Base-by-base conservation (phyloP, 2,888 invertebrate genomes). In the Chrysomela aeneicollis region DNA sequence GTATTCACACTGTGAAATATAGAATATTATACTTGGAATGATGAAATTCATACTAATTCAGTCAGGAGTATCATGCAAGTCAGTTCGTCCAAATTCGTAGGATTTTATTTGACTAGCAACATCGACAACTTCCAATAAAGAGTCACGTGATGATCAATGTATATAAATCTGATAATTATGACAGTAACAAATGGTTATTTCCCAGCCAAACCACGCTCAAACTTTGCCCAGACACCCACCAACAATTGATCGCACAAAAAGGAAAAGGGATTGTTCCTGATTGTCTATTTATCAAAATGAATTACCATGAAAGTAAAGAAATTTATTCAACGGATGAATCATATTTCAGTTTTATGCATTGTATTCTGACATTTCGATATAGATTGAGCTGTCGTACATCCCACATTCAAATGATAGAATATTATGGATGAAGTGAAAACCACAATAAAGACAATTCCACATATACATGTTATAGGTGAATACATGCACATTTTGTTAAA, bases 141-240 rank as follows among this genome's bases (percentile, higher is more conserved):
- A 26, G 4, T 5, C 6, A 3, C 26, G 6, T 6, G 26, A 26
- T 26, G 26, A 35, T 35, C 35, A 2, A 35, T 42, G 4, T 15
- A 1, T 42, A 42, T 15, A 12, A 42, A 42, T 42, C 42, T 42
- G n/a, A 42, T 15, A 42, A 15, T 42, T n/a, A 9, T 47, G 61
- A 54, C 61, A 61, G 47, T 61, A 21, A 61, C 35, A 61, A 54
- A 61, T 61, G 61, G 47, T 42, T 42, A 61, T 37, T 53, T 10
- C 19, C 47, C 30, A 54, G 53, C 19, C 12, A 61, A 53, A 53
- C 47, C 35, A 50, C 35, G 21, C 26, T 59, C 35, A 18, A 30
- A 42, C 58, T 32, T 19, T 50, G 12, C 32, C 47, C 19, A n/a
- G 5, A 53, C 54, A 30, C 61, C 61, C 47, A 54, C 54, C 37